Base-by-base conservation (phyloP, 2,888 invertebrate genomes). In the Tenthredo mesomela region DNA sequence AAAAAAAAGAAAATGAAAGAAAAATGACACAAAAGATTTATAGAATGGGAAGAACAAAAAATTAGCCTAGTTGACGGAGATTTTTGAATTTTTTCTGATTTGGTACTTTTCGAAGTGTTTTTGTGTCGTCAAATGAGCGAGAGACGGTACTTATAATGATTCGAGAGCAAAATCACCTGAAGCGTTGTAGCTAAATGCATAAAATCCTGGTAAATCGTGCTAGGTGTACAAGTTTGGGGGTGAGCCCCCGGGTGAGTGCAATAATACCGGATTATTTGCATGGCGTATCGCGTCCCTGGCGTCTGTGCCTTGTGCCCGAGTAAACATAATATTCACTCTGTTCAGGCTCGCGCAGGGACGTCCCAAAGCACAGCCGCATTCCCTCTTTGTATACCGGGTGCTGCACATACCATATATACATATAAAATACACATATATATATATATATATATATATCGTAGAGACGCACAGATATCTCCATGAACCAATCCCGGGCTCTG, bases 221-320 rank as follows among this genome's bases (percentile, higher is more conserved):
- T 37, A 29, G 21, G 25, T 54, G 40, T 43, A 47, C 50, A 73
- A 61, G 80, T n/a, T 61, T 40, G 18, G 82, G 83, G 89, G 88
- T 88, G 89, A 65, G 67, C 50, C 82, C 70, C 87, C 90, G 91
- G 92, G 92, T 92, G 92, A 93, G 93, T 93, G 93, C 92, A 93
- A 93, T 93, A 93, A 93, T 92, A 92, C 92, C 91, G 92, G 93
- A 93, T 93, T 93, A 93, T 93, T 93, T 92, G 93, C 92, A 93
- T 92, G 92, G 91, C 92, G 92, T 82, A 67, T 82, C 82, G 67
- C 67, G 50, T 82, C 80, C 80, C 80, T 40, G 61, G 12, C 80
- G 54, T 80, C 80, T 80, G 91, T 92, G 91, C 92, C 91, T 90
- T 92, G 92, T 92, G 91, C 92, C 92, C 91, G 91, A 89, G 92